A percentile compares a stretch with the other conserved stretches of the same genome.
Conservation (phyloP, 2,797 vertebrate genomes). For the Microctenopoma steveboyesi region DNA sequence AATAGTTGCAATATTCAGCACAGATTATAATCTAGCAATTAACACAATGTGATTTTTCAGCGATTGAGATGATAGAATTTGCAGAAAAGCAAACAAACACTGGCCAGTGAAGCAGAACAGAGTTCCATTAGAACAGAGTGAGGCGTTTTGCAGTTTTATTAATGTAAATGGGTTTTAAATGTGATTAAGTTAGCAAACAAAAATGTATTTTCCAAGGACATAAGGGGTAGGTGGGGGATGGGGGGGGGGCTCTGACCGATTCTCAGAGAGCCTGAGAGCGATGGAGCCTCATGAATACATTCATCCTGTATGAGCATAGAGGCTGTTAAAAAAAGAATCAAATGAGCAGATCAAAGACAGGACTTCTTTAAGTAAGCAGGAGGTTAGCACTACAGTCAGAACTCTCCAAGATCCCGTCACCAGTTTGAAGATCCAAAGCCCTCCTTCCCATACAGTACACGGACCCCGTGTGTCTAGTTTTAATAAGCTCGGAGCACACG, state of each 20-base stretch:
- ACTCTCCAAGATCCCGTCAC: slow-evolving; percentile 59
- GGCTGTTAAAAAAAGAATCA: slow-evolving; percentile 41
- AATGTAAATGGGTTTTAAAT: slow-evolving; percentile 35
- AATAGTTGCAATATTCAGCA: too few relatives aligned
- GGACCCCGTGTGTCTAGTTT: slow-evolving; percentile 26
- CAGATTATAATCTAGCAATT: slow-evolving; percentile 1
- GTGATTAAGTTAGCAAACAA: slow-evolving; percentile 41
- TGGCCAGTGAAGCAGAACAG: slow-evolving; percentile 4
- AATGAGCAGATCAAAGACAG: slow-evolving; percentile 43
- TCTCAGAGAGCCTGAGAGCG: slow-evolving; percentile 20
- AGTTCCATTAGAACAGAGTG: slow-evolving; percentile 36
- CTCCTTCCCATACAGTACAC: not conserved
- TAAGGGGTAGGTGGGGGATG: too few relatives aligned
- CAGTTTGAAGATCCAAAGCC: slow-evolving; percentile 38
- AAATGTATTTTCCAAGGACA: slow-evolving; percentile 56
- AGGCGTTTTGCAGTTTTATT: slow-evolving; percentile 13
- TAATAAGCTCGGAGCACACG: slow-evolving; percentile 30
- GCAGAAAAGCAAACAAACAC: slow-evolving; percentile 38
- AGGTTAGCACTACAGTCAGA: slow-evolving; percentile 35
- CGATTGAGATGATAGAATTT: not conserved
- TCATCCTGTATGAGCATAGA: slow-evolving; percentile 55
- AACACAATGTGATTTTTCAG: slow-evolving; percentile 5
- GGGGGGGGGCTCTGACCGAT: slow-evolving; percentile 24
- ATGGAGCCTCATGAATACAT: slow-evolving; percentile 64
- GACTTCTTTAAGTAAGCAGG: slow-evolving; percentile 33